Conservation (phyloP, 1,140 invertebrate genomes). For the Pseudomyrmex dendroicus region DNA sequence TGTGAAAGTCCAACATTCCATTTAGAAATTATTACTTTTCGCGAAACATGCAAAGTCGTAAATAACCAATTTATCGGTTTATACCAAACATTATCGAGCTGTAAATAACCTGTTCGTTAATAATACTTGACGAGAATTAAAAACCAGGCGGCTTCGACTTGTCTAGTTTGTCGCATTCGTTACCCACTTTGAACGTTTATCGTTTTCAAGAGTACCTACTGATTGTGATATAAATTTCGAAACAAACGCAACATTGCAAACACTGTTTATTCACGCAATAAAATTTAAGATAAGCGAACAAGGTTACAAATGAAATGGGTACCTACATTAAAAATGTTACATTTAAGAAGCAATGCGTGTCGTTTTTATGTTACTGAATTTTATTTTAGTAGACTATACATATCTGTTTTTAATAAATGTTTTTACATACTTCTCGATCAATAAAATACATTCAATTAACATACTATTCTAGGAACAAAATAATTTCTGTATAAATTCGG, state of each 20-base stretch:
- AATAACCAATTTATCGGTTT: slow-evolving; percentile 43
- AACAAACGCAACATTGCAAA: neutral
- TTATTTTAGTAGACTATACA: too few relatives aligned
- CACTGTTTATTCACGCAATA: neutral
- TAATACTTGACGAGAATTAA: slow-evolving; percentile 44
- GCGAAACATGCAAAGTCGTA: slow-evolving; percentile 22
- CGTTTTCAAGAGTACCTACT: neutral
- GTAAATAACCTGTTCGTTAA: slow-evolving; percentile 44
- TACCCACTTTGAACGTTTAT: slow-evolving; percentile 13
- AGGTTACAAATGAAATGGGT: too few relatives aligned
- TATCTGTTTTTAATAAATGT: too few relatives aligned
- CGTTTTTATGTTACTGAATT: too few relatives aligned
- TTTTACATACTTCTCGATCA: too few relatives aligned
- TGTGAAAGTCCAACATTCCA: slow-evolving; percentile 6
- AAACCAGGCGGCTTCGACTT: neutral
- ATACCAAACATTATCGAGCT: slow-evolving; percentile 3
- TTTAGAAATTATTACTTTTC: slow-evolving; percentile 51
- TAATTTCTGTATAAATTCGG: too few relatives aligned
- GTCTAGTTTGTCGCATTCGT: neutral
- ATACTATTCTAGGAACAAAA: too few relatives aligned
- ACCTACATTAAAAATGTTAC: too few relatives aligned
- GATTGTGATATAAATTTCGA: neutral
- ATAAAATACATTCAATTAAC: too few relatives aligned
- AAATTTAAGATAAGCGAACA: too few relatives aligned
- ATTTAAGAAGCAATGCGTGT: too few relatives aligned